phyloP scores from a whole-genome alignment of 1,140 invertebrate genomes.

The Amyelois transitella region DNA sequence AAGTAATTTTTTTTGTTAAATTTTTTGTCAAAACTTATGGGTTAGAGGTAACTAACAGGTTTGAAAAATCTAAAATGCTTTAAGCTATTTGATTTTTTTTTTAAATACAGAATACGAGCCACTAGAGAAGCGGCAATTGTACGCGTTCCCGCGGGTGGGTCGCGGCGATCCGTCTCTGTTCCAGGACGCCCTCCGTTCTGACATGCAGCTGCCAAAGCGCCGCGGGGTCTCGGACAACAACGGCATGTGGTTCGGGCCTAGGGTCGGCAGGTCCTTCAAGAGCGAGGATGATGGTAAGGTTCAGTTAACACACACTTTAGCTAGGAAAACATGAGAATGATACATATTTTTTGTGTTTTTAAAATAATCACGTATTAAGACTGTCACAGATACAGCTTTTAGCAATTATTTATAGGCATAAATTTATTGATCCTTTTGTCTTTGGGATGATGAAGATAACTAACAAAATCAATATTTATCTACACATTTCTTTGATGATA shows the following conservation, averaged over 20 bases:
- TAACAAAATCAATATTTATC: no score
- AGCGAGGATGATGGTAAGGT: constrained; percentile 42
- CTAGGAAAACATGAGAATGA: neutral
- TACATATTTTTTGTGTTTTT: neutral
- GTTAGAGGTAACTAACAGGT: no score
- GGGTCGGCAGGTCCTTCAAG: constrained; percentile 64
- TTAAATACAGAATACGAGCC: constrained; percentile 40
- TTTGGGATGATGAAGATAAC: no score
- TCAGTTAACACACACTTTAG: neutral
- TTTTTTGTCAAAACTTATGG: no score
- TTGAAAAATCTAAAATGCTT: no score
- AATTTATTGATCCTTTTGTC: no score
- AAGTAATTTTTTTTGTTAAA: no score
- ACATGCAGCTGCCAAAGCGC: constrained; percentile 9
- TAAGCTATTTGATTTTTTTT: constrained; percentile 1
- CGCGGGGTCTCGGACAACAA: constrained; percentile 37
- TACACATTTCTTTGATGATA: no score
- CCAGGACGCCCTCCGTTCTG: constrained; percentile 13
- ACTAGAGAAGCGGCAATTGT: constrained; percentile 58
- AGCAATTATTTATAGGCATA: no score
- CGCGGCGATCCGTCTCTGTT: constrained; percentile 24
- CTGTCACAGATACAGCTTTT: no score
- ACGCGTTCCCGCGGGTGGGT: constrained; percentile 71
- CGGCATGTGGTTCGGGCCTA: constrained; percentile 77
- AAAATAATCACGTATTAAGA: constrained; percentile 1